A percentile compares a stretch with the other conserved stretches of the same genome.
These are phyloP conservation scores for Synchiropus splendidus DNA, from an alignment of 2,113 vertebrate genomes.

Conservation along the genomic window DNA sequence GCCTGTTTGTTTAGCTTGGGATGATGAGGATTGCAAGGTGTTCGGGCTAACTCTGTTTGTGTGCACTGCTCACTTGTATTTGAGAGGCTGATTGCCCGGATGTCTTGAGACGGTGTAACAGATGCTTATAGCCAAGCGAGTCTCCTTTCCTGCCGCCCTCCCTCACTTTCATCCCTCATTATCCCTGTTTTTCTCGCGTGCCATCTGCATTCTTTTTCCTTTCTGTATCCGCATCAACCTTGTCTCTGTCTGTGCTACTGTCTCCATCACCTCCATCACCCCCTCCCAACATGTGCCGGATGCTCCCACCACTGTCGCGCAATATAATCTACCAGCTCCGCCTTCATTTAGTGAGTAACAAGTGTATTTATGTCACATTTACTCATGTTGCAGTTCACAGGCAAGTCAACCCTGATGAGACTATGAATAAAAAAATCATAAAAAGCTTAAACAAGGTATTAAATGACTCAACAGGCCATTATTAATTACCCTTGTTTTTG, in stretches of 20 bases:
- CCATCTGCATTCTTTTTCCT: conserved; percentile 3
- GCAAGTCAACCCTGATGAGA: too few species aligned
- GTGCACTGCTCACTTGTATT: conserved; percentile 23
- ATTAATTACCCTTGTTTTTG: too few species aligned
- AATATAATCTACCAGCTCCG: too few species aligned
- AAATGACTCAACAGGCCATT: too few species aligned
- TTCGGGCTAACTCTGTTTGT: conserved; percentile 16
- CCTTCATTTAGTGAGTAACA: too few species aligned
- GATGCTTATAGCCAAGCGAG: conserved; percentile 20
- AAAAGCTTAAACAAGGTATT: too few species aligned
- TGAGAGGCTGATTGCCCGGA: conserved; percentile 27
- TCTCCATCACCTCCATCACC: conserved; percentile 5
- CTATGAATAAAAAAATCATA: too few species aligned
- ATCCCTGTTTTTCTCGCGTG: conserved; percentile 6
- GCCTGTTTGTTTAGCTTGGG: neutral
- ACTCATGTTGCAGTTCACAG: too few species aligned
- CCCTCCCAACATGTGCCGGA: too few species aligned
- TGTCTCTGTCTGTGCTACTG: conserved; percentile 1
- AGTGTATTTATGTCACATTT: too few species aligned
- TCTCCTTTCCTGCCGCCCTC: neutral
- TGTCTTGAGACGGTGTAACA: conserved; percentile 37
- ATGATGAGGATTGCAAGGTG: conserved; percentile 16
- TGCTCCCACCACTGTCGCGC: too few species aligned
- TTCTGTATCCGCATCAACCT: neutral
- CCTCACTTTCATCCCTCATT: conserved; percentile 17